phyloP scores from a whole-genome alignment of 2,888 invertebrate species.

The Pegoplata infirma region DNA sequence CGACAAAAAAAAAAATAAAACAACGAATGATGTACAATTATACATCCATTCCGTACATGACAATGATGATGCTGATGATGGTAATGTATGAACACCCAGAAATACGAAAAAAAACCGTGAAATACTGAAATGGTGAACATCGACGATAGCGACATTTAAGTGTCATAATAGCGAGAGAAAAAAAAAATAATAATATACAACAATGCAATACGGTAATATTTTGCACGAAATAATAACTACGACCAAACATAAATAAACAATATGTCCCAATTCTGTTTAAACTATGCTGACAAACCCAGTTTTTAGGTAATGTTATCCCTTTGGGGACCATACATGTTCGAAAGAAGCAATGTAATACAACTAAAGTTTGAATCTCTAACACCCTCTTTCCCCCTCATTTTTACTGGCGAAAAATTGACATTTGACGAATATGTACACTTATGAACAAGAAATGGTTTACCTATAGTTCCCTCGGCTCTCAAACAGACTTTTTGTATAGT shows the following conservation, averaged over 20 bases:
- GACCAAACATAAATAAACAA: conserved; percentile 33
- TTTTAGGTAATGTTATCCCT: no score
- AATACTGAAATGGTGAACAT: conserved; percentile 53
- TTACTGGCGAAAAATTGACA: no score
- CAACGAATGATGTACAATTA: conserved; percentile 51
- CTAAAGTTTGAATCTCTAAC: no score
- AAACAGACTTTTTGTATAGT: neutral
- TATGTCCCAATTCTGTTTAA: neutral
- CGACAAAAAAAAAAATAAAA: no score
- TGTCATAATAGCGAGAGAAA: conserved; percentile 51
- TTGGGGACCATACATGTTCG: no score
- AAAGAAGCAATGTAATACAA: no score
- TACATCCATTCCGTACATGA: conserved; percentile 30
- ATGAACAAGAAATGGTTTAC: no score
- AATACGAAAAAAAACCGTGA: neutral
- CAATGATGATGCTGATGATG: conserved; percentile 22
- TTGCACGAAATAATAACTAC: conserved; percentile 32
- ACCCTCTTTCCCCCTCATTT: no score
- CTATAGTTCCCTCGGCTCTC: neutral
- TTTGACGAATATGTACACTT: no score
- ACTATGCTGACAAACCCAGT: no score
- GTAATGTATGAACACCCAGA: conserved; percentile 43
- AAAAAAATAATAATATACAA: conserved; percentile 50
- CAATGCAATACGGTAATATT: conserved; percentile 51
- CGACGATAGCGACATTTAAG: conserved; percentile 60